Evolutionary conservation across 2,797 vertebrate species (phyloP), one percentile per base, ranked within the genome.

Genomic region (Etheostoma nigrum): DNA sequence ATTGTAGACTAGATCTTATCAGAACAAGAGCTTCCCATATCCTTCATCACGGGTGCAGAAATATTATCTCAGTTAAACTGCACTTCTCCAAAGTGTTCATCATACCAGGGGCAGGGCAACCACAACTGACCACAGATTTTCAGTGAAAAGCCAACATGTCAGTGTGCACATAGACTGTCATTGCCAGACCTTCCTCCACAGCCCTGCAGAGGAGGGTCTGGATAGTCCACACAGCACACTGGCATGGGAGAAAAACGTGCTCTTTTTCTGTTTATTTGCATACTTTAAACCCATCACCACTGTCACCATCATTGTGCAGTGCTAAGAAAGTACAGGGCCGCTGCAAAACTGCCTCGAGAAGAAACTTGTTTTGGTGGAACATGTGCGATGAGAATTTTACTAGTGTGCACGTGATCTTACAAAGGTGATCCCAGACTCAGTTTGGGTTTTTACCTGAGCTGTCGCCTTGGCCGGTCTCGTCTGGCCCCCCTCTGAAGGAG

Each of bases 401-500:
- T 36, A 51, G 48, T 27, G 16, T 33, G 11, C 6, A 63, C 4
- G 25, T 7, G 1, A 19, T 66, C 59, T 49, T 44, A 44, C 21
- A 51, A 36, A 48, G 8, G 12, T 54, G 27, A 55, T 36, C 33
- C 4, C 2, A 16, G 16, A 47, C 0, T 12, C 12, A 8, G 33
- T 18, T 9, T 19, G 23, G 11, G 15, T 48, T 48, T 59, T 72
- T 92, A 99, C 97, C 97, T 91, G 95, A 89, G 76, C 93, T 74
- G 0, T 98, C 97, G 0, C 95, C 96, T 61, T 95, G 82, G 16
- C 93, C 79, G 0, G 86, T 69, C 19, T 99, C 97, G 0, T 99
- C 98, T 0, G 95, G 94, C 18, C 96, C 96, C 88, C 98, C 97
- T n/a, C 97, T 95, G 94, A 98, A 98, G 9, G 98, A 99, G 59